Evolutionary conservation across 2,888 invertebrate species (phyloP).

Genomic region (Chalcis sispes): DNA sequence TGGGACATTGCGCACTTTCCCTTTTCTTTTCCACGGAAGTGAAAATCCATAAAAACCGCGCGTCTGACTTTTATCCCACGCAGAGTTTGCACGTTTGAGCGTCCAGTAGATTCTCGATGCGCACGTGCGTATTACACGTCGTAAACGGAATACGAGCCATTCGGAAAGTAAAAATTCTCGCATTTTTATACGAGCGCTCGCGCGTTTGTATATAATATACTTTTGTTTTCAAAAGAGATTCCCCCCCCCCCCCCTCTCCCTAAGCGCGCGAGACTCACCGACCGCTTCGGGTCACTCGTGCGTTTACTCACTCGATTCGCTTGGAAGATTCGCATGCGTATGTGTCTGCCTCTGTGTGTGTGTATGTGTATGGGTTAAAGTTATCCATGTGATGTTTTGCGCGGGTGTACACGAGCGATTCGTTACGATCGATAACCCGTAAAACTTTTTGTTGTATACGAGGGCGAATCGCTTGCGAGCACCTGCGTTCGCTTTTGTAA

Average conservation of each 20-base stretch:
- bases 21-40: slow-evolving; percentile 71
- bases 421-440: slow-evolving; percentile 20
- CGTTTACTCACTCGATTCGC: too few relatives aligned
- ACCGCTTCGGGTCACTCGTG: background rate
- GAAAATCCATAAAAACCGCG: slow-evolving; percentile 63
- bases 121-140: background rate
- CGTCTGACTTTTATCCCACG: slow-evolving; percentile 53
- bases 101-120: background rate
- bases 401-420: background rate
- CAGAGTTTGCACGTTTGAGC: slow-evolving; percentile 16
- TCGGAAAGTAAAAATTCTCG: too few relatives aligned
- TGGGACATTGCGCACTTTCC: slow-evolving; percentile 67
- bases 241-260: too few relatives aligned
- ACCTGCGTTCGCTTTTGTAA: background rate
- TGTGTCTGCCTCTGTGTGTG: background rate
- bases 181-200: too few relatives aligned
- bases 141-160: too few relatives aligned
- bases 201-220: too few relatives aligned
- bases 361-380: background rate
- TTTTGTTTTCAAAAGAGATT: too few relatives aligned
- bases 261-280: too few relatives aligned
- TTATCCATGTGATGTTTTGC: background rate
- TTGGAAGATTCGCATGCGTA: slow-evolving; percentile 1
- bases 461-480: background rate
- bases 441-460: too few relatives aligned